phyloP scores from a whole-genome alignment of 2,888 invertebrate species.

The Epicampocera succincta region DNA sequence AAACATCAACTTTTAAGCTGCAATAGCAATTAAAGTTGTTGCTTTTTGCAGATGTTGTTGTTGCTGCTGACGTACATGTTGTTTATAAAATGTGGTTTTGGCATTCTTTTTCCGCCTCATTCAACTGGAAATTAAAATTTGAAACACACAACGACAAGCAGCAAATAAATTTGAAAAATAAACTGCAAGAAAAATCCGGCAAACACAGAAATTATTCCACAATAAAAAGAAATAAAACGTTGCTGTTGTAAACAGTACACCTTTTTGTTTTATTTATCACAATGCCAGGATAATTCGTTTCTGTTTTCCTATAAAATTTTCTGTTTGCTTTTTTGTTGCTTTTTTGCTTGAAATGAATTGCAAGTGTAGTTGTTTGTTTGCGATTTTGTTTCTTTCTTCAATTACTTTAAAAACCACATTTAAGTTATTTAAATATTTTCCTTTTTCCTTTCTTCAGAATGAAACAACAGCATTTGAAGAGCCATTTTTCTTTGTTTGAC shows the following conservation, averaged over 20 bases:
- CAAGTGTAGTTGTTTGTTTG: not conserved
- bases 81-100: conserved; percentile 56
- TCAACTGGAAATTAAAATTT: conserved; percentile 64
- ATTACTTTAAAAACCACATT: conserved; percentile 47
- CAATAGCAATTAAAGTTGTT: conserved; percentile 33
- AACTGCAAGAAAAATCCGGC: not conserved
- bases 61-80: conserved; percentile 39
- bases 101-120: conserved; percentile 62
- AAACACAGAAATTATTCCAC: conserved; percentile 23
- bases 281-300: not conserved
- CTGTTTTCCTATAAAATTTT: not conserved
- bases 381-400: conserved; percentile 4
- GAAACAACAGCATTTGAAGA: conserved; percentile 23
- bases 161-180: conserved; percentile 9
- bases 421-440: conserved; percentile 56
- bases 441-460: conserved; percentile 12
- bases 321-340: not conserved
- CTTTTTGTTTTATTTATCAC: conserved; percentile 18
- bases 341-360: conserved; percentile 4
- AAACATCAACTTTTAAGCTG: conserved; percentile 7
- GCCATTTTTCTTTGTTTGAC: conserved; percentile 55
- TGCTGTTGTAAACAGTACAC: conserved; percentile 25
- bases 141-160: conserved; percentile 26
- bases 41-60: conserved; percentile 4
- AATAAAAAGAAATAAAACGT: conserved; percentile 40